Conservation (phyloP, 1,140 invertebrate species). For the Chironomus tepperi region DNA sequence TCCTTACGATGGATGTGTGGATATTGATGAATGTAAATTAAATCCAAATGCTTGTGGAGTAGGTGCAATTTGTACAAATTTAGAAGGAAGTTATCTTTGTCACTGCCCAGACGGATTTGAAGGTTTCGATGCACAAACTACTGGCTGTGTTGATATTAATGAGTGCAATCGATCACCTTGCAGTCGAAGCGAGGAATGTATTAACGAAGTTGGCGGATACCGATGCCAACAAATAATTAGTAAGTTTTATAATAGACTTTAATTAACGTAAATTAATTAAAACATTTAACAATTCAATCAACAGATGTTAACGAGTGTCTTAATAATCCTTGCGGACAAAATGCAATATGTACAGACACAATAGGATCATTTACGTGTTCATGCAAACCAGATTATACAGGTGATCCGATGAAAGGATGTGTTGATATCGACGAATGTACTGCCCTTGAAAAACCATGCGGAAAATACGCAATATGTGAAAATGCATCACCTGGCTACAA, state of each 20-base stretch:
- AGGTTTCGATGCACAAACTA: slow-evolving; percentile 56
- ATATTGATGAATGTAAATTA: slow-evolving; percentile 69
- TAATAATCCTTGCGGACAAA: slow-evolving; percentile 72
- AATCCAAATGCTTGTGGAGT: slow-evolving; percentile 62
- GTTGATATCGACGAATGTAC: slow-evolving; percentile 87
- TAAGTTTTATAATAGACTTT: slow-evolving; percentile 25
- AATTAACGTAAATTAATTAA: slow-evolving; percentile 28
- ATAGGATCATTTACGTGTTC: slow-evolving; percentile 74
- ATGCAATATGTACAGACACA: slow-evolving; percentile 79
- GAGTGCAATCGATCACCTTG: slow-evolving; percentile 61
- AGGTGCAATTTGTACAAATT: slow-evolving; percentile 69
- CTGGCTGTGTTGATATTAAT: slow-evolving; percentile 59
- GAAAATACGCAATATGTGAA: slow-evolving; percentile 76
- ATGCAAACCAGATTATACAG: slow-evolving; percentile 75
- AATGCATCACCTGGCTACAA: slow-evolving; percentile 79
- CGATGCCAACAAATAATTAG: slow-evolving; percentile 44
- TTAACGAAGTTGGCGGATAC: slow-evolving; percentile 62
- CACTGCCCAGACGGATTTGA: slow-evolving; percentile 71
- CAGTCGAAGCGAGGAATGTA: slow-evolving; percentile 61
- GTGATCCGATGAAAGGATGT: slow-evolving; percentile 74
- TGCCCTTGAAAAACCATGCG: slow-evolving; percentile 71
- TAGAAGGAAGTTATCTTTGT: slow-evolving; percentile 69
- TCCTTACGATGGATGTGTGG: slow-evolving; percentile 75
- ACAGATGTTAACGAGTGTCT: slow-evolving; percentile 85
- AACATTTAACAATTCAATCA: slow-evolving; percentile 29